phyloP scores from a whole-genome alignment of 2,797 vertebrate species.

The Vipera latastei region DNA sequence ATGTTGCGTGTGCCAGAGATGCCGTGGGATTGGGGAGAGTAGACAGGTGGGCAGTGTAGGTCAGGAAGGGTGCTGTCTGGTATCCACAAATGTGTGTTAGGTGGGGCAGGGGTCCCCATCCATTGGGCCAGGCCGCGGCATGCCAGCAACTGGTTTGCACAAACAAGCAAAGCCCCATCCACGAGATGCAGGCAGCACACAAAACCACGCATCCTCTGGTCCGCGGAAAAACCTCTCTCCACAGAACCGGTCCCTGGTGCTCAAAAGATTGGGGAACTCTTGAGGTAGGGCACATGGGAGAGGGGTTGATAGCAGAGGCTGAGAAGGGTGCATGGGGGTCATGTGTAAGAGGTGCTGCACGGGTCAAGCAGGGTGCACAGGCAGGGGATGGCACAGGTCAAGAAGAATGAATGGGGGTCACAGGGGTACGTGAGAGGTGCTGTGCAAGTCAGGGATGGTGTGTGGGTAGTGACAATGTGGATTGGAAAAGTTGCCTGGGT shows the following conservation, averaged over 20 bases:
- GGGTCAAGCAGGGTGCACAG: not conserved
- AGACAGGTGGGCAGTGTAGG: not conserved
- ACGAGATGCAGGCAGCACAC: too few species aligned
- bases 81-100: not conserved
- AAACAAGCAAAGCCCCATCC: too few species aligned
- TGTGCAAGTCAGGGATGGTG: not conserved
- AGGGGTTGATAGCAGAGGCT: not conserved
- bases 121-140: rapidly evolving
- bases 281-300: not conserved
- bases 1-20: not conserved
- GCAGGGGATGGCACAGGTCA: not conserved
- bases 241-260: too few species aligned
- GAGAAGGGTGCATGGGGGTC: not conserved
- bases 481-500: not conserved
- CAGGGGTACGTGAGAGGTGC: not conserved
- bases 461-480: not conserved
- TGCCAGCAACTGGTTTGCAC: too few species aligned
- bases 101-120: not conserved
- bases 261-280: too few species aligned
- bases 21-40: not conserved
- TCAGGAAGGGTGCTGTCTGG: not conserved
- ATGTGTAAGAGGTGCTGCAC: not conserved
- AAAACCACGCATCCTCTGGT: too few species aligned
- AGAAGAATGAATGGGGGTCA: not conserved
- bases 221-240: too few species aligned